Evolutionary conservation across 2,888 invertebrate species (phyloP).

Genomic region (Diarsia rubi): DNA sequence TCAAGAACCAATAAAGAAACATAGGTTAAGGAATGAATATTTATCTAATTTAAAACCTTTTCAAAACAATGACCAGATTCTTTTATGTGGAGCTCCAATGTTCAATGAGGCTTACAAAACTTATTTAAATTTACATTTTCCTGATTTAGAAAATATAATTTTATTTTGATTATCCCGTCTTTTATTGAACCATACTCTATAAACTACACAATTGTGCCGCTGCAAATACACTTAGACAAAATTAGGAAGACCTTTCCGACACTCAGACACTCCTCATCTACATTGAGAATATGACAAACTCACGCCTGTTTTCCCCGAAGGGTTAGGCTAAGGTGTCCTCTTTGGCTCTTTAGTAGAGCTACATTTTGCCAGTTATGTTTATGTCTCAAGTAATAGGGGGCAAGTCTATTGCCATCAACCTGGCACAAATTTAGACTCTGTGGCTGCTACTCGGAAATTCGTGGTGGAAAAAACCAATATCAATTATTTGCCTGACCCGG

Average conservation of each 20-base stretch:
- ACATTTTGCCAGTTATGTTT: too few relatives aligned
- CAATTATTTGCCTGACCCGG: too few relatives aligned
- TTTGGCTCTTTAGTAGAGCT: too few relatives aligned
- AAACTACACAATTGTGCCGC: not conserved
- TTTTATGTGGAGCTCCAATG: slow-evolving; percentile 92
- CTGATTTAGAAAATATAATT: slow-evolving; percentile 77
- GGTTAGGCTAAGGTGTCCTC: too few relatives aligned
- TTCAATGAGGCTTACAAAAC: slow-evolving; percentile 89
- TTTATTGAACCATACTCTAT: slow-evolving; percentile 10
- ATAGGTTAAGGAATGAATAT: slow-evolving; percentile 79
- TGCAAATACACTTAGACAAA: not conserved
- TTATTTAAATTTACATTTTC: slow-evolving; percentile 71
- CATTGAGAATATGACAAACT: too few relatives aligned
- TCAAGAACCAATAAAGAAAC: slow-evolving; percentile 86
- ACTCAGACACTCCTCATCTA: not conserved
- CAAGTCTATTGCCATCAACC: too few relatives aligned
- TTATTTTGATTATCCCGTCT: slow-evolving; percentile 74
- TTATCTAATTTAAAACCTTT: slow-evolving; percentile 79
- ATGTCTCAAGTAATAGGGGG: too few relatives aligned
- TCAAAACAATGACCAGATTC: slow-evolving; percentile 80
- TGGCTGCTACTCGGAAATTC: too few relatives aligned
- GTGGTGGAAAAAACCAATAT: too few relatives aligned
- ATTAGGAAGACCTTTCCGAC: not conserved
- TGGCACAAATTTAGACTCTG: too few relatives aligned
- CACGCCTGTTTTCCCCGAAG: too few relatives aligned